These are phyloP conservation scores for Sinonovacula constricta DNA, from an alignment of 1,140 invertebrate species.

Conservation along the genomic window DNA sequence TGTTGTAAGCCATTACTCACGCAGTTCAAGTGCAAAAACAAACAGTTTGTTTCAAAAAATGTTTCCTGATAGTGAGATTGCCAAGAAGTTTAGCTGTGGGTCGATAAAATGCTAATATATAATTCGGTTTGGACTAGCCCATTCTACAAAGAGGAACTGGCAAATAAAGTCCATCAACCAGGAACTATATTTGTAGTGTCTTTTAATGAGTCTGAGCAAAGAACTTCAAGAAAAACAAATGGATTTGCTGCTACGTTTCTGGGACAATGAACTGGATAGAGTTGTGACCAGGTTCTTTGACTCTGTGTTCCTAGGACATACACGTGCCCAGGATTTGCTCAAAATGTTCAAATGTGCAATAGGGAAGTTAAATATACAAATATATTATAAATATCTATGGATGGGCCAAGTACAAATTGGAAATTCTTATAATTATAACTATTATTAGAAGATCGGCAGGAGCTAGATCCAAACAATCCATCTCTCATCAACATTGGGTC, in stretches of 20 bases:
- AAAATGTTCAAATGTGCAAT: slow-evolving; percentile 36
- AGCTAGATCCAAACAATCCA: slow-evolving; percentile 26
- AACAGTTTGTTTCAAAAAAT: slow-evolving; percentile 19
- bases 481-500: slow-evolving; percentile 36
- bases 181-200: slow-evolving; percentile 45
- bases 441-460: slow-evolving; percentile 36
- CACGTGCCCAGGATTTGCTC: slow-evolving; percentile 53
- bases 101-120: slow-evolving; percentile 41
- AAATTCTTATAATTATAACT: slow-evolving; percentile 55
- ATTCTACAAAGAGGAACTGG: slow-evolving; percentile 2
- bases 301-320: slow-evolving; percentile 51
- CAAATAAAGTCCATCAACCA: slow-evolving; percentile 23
- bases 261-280: slow-evolving; percentile 39
- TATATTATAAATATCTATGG: slow-evolving; percentile 56
- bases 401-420: slow-evolving; percentile 59
- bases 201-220: slow-evolving; percentile 57
- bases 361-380: slow-evolving; percentile 20
- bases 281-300: slow-evolving; percentile 48
- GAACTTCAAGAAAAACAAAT: slow-evolving; percentile 53
- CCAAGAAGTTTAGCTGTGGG: slow-evolving; percentile 5
- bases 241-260: slow-evolving; percentile 56
- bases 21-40: slow-evolving; percentile 10
- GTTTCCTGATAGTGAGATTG: slow-evolving; percentile 13
- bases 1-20: slow-evolving; percentile 14
- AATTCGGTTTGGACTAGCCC: slow-evolving; percentile 38